Percentiles rank a stretch among this genome's conserved stretches.
Conservation (phyloP, 2,888 invertebrate species). For the Dione vanillae region DNA sequence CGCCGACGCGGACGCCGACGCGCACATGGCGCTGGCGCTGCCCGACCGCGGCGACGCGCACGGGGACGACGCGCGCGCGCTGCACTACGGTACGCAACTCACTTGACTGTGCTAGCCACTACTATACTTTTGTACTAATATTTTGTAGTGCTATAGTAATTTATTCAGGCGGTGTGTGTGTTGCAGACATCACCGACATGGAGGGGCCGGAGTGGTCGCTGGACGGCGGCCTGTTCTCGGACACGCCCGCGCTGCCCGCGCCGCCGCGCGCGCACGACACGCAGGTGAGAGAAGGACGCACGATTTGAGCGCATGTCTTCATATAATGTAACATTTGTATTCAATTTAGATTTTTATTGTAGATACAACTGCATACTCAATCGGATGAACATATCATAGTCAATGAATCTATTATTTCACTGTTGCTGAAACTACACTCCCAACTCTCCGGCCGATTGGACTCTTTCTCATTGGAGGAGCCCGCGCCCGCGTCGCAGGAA, state of each 20-base stretch:
- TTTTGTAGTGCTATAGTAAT: too few species aligned
- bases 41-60: slow-evolving; percentile 36
- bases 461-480: slow-evolving; percentile 88
- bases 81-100: not conserved
- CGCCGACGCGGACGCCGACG: slow-evolving; percentile 49
- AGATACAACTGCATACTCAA: slow-evolving; percentile 69
- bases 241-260: slow-evolving; percentile 54
- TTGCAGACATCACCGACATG: slow-evolving; percentile 15
- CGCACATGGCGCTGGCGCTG: slow-evolving; percentile 55
- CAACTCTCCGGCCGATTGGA: slow-evolving; percentile 93
- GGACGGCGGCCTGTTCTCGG: slow-evolving; percentile 42
- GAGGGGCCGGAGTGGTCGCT: slow-evolving; percentile 17
- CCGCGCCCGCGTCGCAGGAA: slow-evolving; percentile 60
- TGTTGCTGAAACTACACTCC: slow-evolving; percentile 94
- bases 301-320: too few species aligned
- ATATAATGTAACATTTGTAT: too few species aligned
- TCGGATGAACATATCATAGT: slow-evolving; percentile 85
- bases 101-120: too few species aligned
- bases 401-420: slow-evolving; percentile 95
- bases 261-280: slow-evolving; percentile 46
- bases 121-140: too few species aligned
- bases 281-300: slow-evolving; percentile 30
- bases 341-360: slow-evolving; percentile 14
- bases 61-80: not conserved
- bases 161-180: too few species aligned